Evolutionary conservation across 1,140 invertebrate genomes (phyloP).

Genomic region (Aricia agestis): DNA sequence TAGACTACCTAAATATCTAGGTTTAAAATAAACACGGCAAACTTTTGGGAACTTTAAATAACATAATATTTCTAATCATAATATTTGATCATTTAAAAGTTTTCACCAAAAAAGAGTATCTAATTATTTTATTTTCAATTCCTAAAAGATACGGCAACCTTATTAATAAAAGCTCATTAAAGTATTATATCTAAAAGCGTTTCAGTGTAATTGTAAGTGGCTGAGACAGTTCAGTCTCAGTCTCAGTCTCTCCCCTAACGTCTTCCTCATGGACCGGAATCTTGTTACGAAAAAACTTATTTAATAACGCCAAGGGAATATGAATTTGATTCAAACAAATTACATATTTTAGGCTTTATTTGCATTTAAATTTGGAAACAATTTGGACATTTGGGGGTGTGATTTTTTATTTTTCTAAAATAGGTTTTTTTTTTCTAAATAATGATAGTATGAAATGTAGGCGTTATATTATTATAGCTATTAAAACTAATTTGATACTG

Average conservation of each 20-base stretch:
- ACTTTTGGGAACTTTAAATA: too few relatives aligned
- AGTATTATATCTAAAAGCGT: slow-evolving; percentile 11
- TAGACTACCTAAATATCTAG: too few relatives aligned
- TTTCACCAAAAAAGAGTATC: background rate
- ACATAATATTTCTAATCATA: too few relatives aligned
- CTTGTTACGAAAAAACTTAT: slow-evolving; percentile 67
- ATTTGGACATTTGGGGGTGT: background rate
- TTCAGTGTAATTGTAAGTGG: slow-evolving; percentile 10
- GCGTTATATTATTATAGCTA: too few relatives aligned
- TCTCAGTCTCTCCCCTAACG: slow-evolving; percentile 47
- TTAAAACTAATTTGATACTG: too few relatives aligned
- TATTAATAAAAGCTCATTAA: slow-evolving; percentile 9
- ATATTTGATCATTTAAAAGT: background rate
- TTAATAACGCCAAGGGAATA: slow-evolving; percentile 55
- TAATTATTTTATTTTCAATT: background rate
- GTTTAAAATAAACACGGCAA: too few relatives aligned
- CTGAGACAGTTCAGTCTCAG: slow-evolving; percentile 6
- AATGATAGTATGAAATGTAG: too few relatives aligned
- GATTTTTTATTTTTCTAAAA: too few relatives aligned
- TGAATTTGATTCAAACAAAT: slow-evolving; percentile 44
- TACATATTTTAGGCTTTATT: slow-evolving; percentile 7
- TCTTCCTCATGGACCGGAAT: slow-evolving; percentile 63
- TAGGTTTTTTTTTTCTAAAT: too few relatives aligned
- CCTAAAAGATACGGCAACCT: background rate
- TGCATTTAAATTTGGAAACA: background rate